phyloP scores from a whole-genome alignment of 2,888 invertebrate genomes.

The Crepidodera aurea region DNA sequence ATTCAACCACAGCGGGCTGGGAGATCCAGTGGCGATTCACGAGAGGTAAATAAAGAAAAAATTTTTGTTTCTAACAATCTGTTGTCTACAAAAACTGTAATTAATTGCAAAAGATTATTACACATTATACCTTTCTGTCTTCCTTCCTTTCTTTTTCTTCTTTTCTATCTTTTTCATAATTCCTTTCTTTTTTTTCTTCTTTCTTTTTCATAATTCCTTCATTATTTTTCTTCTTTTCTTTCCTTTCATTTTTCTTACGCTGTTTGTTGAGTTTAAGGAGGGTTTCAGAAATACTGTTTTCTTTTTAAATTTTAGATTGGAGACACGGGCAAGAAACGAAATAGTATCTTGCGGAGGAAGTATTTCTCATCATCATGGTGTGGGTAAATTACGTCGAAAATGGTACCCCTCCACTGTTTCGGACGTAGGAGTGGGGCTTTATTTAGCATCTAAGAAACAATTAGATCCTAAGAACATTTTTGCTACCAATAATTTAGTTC shows the following conservation, averaged over 20 bases:
- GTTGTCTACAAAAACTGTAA: not conserved
- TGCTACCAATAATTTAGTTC: conserved; percentile 81
- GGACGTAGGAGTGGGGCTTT: conserved; percentile 77
- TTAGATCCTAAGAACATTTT: conserved; percentile 96
- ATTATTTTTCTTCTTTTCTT: too few relatives aligned
- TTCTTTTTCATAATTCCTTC: too few relatives aligned
- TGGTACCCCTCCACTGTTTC: conserved; percentile 91
- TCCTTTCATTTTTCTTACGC: too few relatives aligned
- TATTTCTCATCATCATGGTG: conserved; percentile 96
- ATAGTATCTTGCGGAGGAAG: conserved; percentile 91
- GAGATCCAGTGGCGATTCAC: conserved; percentile 86
- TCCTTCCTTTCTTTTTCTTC: too few relatives aligned
- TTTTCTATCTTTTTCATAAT: too few relatives aligned
- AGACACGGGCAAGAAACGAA: conserved; percentile 88
- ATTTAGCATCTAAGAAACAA: conserved; percentile 83
- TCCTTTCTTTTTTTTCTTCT: too few relatives aligned
- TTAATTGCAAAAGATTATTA: too few relatives aligned
- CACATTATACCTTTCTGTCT: too few relatives aligned
- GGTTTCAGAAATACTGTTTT: too few relatives aligned
- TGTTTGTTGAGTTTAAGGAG: too few relatives aligned
- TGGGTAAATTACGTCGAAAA: conserved; percentile 89
- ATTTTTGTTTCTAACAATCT: not conserved
- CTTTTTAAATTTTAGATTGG: conserved; percentile 70
- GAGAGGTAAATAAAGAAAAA: too few relatives aligned
- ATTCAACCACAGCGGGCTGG: conserved; percentile 63